Evolutionary conservation across 1,140 invertebrate species (phyloP), one percentile per base, ranked within the genome.

Genomic region (Trichoplusia ni): DNA sequence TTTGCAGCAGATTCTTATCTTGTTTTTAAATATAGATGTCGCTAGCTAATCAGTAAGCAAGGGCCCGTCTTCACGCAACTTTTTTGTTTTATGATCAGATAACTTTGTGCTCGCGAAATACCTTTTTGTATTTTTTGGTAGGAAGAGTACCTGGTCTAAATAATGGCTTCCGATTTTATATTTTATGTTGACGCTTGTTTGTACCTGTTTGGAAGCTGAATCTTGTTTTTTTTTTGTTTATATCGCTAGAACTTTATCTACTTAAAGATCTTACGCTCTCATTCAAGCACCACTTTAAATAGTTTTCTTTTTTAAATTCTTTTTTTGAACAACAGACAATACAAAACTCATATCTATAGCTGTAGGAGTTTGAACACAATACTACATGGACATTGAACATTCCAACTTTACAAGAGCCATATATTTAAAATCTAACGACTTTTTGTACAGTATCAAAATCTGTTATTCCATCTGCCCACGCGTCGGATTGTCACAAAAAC

Each of bases 381-480:
- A 44, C 27, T 44, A 23, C 29, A 53, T 44, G 13, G 6, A n/a
- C 11, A 2, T 35, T 7, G 51, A 40, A 27, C 21, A 5, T 25
- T 38, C 27, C n/a, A 8, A 38, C 25, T 29, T 44, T 44, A 33
- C 16, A 11, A 9, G 3, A 5, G 16, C 21, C 18, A 16, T 21
- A 27, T 33, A 37, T 60, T 19, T 37, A 13, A 37, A 31, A 38
- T 49, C 33, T 27, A 37, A 60, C 33, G 38, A 40, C 44, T 53
- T 49, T 21, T 44, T 35, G 33, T 27, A 4, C 40, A 23, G 40
- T 27, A 63, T 63, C 27, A 14, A 56, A 47, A 68, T 63, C 29
- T 79, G 75, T 82, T 84, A 75, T 86, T 81, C 44, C 82, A 87
- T 77, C 77, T 84, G 80, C 73, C 83, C 80, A 85, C 82, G 81